Evolutionary conservation across 2,888 invertebrate species (phyloP).

Genomic region (Gari tellinella): DNA sequence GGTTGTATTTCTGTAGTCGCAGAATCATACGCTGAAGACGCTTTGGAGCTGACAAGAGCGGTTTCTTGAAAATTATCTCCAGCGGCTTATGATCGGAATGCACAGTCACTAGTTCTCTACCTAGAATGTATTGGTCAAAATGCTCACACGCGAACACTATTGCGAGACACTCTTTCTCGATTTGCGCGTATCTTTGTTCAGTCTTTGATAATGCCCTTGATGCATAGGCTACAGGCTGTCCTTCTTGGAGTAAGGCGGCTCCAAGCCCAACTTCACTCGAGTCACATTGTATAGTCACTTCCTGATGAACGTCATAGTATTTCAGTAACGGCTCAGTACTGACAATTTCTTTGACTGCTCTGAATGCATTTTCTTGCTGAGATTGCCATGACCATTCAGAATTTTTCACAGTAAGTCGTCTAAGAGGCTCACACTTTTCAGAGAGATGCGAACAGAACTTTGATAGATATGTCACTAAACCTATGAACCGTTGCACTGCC

Average conservation of each 20-base stretch:
- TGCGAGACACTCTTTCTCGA: constrained; percentile 61
- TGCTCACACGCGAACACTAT: constrained; percentile 45
- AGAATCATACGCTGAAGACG: constrained; percentile 52
- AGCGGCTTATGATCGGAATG: constrained; percentile 57
- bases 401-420: constrained; percentile 47
- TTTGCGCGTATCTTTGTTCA: constrained; percentile 55
- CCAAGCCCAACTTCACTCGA: constrained; percentile 40
- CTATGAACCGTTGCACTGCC: constrained; percentile 37
- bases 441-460: constrained; percentile 58
- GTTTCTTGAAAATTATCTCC: constrained; percentile 48
- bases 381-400: constrained; percentile 34
- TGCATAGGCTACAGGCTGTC: constrained; percentile 57
- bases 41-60: constrained; percentile 39
- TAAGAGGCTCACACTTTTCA: constrained; percentile 51
- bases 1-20: constrained; percentile 43
- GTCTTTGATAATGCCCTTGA: constrained; percentile 40
- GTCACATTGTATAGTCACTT: constrained; percentile 51
- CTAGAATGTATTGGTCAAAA: constrained; percentile 52
- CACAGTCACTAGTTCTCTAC: constrained; percentile 32
- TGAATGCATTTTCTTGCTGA: too few species aligned
- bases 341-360: constrained; percentile 42
- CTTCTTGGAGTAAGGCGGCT: constrained; percentile 51
- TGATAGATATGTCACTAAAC: constrained; percentile 57
- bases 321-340: too few species aligned
- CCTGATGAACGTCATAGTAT: constrained; percentile 40